A percentile compares a stretch with the other conserved stretches of the same genome.
These are phyloP conservation scores for Drosophila mulleri DNA, from an alignment of 2,888 invertebrate genomes.

Conservation along the genomic window DNA sequence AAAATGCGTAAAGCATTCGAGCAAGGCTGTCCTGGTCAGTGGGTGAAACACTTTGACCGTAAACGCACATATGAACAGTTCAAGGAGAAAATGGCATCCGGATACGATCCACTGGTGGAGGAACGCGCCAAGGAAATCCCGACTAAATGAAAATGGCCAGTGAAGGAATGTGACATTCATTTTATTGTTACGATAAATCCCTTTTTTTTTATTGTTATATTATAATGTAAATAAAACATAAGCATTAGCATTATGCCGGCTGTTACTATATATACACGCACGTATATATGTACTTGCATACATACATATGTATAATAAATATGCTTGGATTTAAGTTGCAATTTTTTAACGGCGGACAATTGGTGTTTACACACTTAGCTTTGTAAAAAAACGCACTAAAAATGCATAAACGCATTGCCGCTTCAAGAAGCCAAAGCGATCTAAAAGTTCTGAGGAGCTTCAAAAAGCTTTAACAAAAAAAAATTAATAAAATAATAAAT, in stretches of 20 bases:
- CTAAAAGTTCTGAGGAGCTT: constrained; percentile 5
- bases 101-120: constrained; percentile 90
- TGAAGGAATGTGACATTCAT: constrained; percentile 3
- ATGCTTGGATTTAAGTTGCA: neutral
- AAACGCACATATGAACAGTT: constrained; percentile 94
- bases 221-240: constrained; percentile 59
- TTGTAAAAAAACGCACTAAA: neutral
- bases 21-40: constrained; percentile 91
- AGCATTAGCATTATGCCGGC: constrained; percentile 19
- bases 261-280: neutral
- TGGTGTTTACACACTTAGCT: neutral
- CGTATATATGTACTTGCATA: neutral
- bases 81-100: constrained; percentile 94
- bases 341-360: neutral
- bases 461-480: constrained; percentile 12
- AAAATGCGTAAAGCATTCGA: constrained; percentile 91
- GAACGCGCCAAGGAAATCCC: constrained; percentile 48
- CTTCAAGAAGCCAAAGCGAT: constrained; percentile 2
- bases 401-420: neutral
- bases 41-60: constrained; percentile 98
- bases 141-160: constrained; percentile 38
- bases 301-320: neutral
- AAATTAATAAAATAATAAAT: too few relatives aligned
- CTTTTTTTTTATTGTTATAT: constrained; percentile 59
- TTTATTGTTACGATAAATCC: constrained; percentile 37